Evolutionary conservation across 1,140 invertebrate genomes (phyloP).

Genomic region (Drosophila pseudoananassae): DNA sequence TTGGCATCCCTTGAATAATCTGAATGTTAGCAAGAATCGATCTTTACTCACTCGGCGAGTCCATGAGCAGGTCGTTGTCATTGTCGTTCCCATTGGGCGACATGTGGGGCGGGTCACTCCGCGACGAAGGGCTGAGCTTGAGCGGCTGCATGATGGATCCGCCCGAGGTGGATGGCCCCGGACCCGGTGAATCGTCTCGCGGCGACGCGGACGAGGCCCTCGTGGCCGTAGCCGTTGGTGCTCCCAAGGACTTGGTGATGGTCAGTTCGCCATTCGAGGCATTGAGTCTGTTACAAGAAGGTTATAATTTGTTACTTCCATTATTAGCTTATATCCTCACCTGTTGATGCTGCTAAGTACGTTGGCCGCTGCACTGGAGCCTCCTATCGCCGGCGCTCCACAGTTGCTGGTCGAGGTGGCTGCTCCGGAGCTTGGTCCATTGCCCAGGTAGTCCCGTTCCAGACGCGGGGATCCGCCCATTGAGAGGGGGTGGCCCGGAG

Average conservation of each 20-base stretch:
- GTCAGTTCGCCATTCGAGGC: constrained; percentile 91
- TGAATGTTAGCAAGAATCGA: constrained; percentile 62
- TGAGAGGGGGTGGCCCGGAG: constrained; percentile 61
- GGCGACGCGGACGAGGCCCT: constrained; percentile 86
- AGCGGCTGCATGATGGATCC: constrained; percentile 71
- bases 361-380: constrained; percentile 70
- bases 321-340: constrained; percentile 31
- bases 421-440: constrained; percentile 55
- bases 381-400: constrained; percentile 25
- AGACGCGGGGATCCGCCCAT: constrained; percentile 68
- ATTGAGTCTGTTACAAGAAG: constrained; percentile 85
- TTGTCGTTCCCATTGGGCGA: constrained; percentile 86
- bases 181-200: constrained; percentile 66
- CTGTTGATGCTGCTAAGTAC: constrained; percentile 85
- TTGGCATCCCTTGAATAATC: constrained; percentile 1
- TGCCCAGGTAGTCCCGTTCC: constrained; percentile 78
- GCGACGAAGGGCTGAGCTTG: constrained; percentile 71
- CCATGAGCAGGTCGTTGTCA: constrained; percentile 89
- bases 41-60: constrained; percentile 91
- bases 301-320: not conserved
- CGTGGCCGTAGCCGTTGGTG: constrained; percentile 85
- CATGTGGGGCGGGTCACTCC: constrained; percentile 77
- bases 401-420: constrained; percentile 43
- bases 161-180: constrained; percentile 69
- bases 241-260: constrained; percentile 90